Evolutionary conservation across 2,888 invertebrate genomes (phyloP).

Genomic region (Andrena bicolor): DNA sequence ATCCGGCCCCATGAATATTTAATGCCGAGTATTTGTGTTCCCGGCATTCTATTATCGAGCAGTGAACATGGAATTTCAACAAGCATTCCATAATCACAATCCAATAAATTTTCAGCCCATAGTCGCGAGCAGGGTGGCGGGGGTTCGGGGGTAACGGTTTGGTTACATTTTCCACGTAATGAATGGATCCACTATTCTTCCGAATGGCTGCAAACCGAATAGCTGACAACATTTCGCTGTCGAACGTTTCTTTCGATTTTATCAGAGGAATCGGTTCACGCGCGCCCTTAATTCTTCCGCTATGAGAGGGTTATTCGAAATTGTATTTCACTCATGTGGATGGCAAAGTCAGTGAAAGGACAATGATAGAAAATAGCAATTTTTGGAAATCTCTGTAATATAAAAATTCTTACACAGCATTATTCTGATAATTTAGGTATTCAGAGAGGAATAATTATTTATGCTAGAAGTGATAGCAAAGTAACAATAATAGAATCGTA

Average conservation of each 20-base stretch:
- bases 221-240: conserved; percentile 2
- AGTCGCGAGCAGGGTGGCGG: neutral
- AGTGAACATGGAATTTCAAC: conserved; percentile 7
- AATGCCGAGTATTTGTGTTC: conserved; percentile 13
- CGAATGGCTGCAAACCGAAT: conserved; percentile 12
- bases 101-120: conserved; percentile 24
- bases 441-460: too few relatives aligned
- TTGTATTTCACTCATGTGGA: neutral
- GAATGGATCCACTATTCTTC: conserved; percentile 18
- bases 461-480: too few relatives aligned
- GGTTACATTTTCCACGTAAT: conserved; percentile 19
- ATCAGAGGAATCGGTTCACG: conserved; percentile 1
- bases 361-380: too few relatives aligned
- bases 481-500: too few relatives aligned
- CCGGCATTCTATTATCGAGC: conserved; percentile 6
- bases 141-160: neutral
- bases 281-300: conserved; percentile 7
- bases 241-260: conserved; percentile 33
- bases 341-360: too few relatives aligned
- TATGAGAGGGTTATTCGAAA: neutral
- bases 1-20: neutral
- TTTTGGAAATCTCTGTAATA: too few relatives aligned
- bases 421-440: too few relatives aligned
- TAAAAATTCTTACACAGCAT: too few relatives aligned
- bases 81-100: conserved; percentile 11